Evolutionary conservation across 2,797 vertebrate species (phyloP), one percentile per base, ranked within the genome.

Genomic region (Hypotaenidia okinawae): DNA sequence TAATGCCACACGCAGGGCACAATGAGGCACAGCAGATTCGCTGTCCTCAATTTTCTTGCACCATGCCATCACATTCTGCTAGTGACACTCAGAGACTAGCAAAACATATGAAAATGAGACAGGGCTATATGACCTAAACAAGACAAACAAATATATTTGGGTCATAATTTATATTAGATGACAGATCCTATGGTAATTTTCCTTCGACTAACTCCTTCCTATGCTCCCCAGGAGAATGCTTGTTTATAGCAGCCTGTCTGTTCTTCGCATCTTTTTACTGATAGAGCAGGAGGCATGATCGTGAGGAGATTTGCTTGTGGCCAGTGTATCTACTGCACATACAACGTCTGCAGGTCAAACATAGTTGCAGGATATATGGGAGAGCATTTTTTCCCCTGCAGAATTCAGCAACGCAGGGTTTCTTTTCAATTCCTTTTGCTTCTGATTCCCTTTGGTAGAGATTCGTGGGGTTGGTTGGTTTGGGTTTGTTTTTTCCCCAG

Each of bases 201-300:
- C 54, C 67, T 63, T 77, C 85, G 87, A 16, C 62, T 62, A 76
- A 84, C 14, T 64, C 39, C 55, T 52, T 74, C 61, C 74, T 72
- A 33, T 0, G 0, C 28, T 86, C 67, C 76, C 85, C 92, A 45
- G 55, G 75, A 95, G 72, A 87, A 75, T 57, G 54, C 28, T 62
- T 76, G 83, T 67, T 96, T 88, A 33, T 28, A 66, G 75, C 2
- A 84, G 55, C 33, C 77, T 87, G 58, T n/a, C 85, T 96, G 69
- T 15, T 84, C 70, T 75, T 91, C 57, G 27, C 54, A 73, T 91
- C 64, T 68, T 82, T 79, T 87, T 74, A 93, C 15, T 87, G 85
- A 89, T 85, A 41, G 0, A 85, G 66, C 70, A 89, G 77, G 68
- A 94, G 93, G 47, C 37, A 24, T 4, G 14, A 82, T 18, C 75